A percentile compares a stretch with the other conserved stretches of the same genome.
Conservation (phyloP, 2,113 vertebrate species). For the Andinoacara biseriatus region DNA sequence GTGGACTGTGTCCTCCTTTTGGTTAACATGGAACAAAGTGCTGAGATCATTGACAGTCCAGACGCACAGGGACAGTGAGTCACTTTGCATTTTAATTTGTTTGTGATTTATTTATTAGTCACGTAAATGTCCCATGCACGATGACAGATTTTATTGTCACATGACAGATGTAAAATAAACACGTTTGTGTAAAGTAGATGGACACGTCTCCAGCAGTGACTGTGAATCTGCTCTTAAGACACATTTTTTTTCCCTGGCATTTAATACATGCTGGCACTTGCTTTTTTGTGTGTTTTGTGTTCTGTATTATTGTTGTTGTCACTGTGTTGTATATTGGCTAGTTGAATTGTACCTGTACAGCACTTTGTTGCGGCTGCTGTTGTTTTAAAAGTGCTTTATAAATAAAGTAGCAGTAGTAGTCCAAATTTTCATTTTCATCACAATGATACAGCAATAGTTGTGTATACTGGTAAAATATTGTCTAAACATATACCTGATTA, state of each 20-base stretch:
- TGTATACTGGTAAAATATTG: not conserved
- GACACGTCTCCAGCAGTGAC: not conserved
- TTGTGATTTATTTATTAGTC: not conserved
- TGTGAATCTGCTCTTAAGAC: too few relatives aligned
- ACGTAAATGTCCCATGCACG: not conserved
- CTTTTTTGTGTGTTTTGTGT: too few relatives aligned
- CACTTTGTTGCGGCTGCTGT: too few relatives aligned
- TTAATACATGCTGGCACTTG: too few relatives aligned
- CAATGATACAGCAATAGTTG: not conserved
- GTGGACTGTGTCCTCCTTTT: constrained; percentile 93
- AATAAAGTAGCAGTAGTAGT: too few relatives aligned
- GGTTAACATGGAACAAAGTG: constrained; percentile 88
- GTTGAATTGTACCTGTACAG: too few relatives aligned
- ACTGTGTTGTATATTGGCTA: too few relatives aligned
- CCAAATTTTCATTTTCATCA: not conserved
- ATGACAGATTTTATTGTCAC: not conserved
- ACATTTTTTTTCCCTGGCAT: too few relatives aligned
- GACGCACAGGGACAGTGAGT: constrained; percentile 93
- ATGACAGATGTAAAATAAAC: not conserved
- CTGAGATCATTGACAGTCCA: constrained; percentile 87
- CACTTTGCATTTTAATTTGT: not conserved
- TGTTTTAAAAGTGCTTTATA: too few relatives aligned
- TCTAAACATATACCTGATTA: not conserved
- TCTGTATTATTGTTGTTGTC: too few relatives aligned
- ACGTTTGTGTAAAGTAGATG: not conserved